Base-by-base conservation (phyloP, 2,113 vertebrate genomes). In the Hyperoodon ampullatus region DNA sequence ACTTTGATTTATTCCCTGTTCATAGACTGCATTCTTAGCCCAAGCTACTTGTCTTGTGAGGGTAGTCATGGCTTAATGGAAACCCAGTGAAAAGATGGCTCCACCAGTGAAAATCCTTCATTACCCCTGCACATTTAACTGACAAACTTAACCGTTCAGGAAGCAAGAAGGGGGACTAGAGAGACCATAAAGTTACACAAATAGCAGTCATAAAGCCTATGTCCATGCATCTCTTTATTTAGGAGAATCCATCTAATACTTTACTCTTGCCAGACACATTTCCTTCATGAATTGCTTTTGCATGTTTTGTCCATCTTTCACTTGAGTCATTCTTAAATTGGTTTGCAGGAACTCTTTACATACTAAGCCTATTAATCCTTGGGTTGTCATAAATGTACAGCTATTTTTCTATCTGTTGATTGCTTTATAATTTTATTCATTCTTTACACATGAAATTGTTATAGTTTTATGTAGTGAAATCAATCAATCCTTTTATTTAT, bases 361-460 rank as follows among this genome's bases (percentile, higher is more conserved):
- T 55, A 66, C 8, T 39, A 63, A 68, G 19, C 39, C 24, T 61
- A 21, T 60, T 50, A 58, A 53, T 88, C 26, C 70, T 80, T 47
- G 6, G 23, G 30, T 21, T 78, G 33, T 86, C 42, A 77, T 95
- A 90, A 88, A 88, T 88, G 14, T 72, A 50, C 2, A 90, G 50
- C 14, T 93, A 23, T 90, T 93, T 90, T 97, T 94, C 14, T 77
- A 55, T 86, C 39, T 82, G 21, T 88, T 72, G 55, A 93, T 93
- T 85, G 58, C 35, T 35, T 88, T 94, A 60, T 96, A 87, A 55
- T 82, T 83, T 83, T 72, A 72, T 94, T 81, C 26, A 44, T 68
- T 77, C 70, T 86, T 92, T 80, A 86, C 12, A 28, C 14, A 60
- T 95, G 78, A 93, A 83, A 72, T 87, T 83, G 1, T 81, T 86